Base-by-base conservation (phyloP, 2,797 vertebrate species). In the Molossus alvarezi region DNA sequence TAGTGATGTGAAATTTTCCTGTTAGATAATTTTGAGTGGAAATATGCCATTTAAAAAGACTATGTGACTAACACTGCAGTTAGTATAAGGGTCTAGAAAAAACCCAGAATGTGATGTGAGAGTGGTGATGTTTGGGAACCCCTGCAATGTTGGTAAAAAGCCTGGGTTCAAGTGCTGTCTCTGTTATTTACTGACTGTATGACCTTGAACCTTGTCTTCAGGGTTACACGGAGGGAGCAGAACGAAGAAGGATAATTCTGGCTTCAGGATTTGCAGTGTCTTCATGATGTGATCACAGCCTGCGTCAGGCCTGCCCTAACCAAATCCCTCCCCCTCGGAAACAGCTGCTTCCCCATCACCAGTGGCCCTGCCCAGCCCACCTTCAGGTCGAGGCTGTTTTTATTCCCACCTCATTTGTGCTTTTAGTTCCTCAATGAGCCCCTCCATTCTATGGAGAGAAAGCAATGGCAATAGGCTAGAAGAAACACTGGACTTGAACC, bases 21-120 rank as follows among this genome's bases (percentile, higher is more conserved):
- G 96, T 33, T 9, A 86, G 95, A 45, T 72, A 37, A 88, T 57
- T 94, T 89, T 60, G 67, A 72, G 1, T 76, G 89, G n/a, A 79
- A 76, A 60, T 2, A 2, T 60, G 11, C 75, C 33, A 51, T 80
- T 89, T 71, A 23, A 62, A 67, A 25, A 33, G n/a, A 48, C 48
- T 75, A 71, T 79, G 48, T 83, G 69, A 84, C 51, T 64, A 62
- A 85, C 45, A 41, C 14, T 48, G 53, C 6, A 25, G 8, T 55
- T 86, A 17, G 53, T 51, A 12, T 33, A 27, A 57, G 25, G 41
- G 11, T 41, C 11, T 45, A 60, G 88, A 71, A 73, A 51, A 65
- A 65, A 14, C 71, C 45, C 3, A 45, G 45, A 91, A 23, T 12
- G 72, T 25, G 80, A 71, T 51, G 5, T 25, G 21, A 45, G 23